Conservation (phyloP, 2,797 vertebrate species). For the Coregonus ussuriensis region DNA sequence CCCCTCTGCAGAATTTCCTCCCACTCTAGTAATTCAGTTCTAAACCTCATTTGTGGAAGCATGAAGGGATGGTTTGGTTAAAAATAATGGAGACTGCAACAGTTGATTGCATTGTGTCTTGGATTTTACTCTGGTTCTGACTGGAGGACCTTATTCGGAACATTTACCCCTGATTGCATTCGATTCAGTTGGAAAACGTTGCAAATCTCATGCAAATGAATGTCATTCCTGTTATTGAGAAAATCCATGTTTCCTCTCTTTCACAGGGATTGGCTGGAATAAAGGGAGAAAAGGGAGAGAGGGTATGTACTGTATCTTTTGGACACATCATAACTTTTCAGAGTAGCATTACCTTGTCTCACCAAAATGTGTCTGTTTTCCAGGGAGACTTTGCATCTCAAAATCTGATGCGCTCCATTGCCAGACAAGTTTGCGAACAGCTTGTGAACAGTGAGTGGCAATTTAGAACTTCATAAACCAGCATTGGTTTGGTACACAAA, state of each 20-base stretch:
- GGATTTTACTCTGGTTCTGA: background rate
- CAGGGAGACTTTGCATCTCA: conserved; percentile 97
- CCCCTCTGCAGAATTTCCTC: no score
- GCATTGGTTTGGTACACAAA: background rate
- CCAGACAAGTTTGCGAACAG: conserved; percentile 99
- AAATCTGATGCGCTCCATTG: conserved; percentile 97
- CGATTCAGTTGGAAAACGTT: conserved; percentile 4
- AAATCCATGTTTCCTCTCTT: conserved; percentile 35
- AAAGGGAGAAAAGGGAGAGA: conserved; percentile 98
- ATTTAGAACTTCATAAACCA: background rate
- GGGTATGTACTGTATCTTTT: conserved; percentile 74
- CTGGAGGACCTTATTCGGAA: conserved; percentile 10
- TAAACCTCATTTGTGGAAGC: background rate
- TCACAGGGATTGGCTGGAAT: conserved; percentile 86
- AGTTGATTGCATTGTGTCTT: background rate
- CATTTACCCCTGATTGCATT: background rate
- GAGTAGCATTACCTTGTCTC: conserved; percentile 4
- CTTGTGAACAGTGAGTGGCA: conserved; percentile 89
- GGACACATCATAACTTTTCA: background rate
- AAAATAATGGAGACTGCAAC: background rate
- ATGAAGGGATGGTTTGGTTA: background rate
- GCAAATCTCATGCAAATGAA: background rate
- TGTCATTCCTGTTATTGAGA: background rate
- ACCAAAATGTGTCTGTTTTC: conserved; percentile 42
- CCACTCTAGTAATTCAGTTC: background rate